Base-by-base conservation (phyloP, 1,140 invertebrate genomes). In the Camponotus pennsylvanicus region DNA sequence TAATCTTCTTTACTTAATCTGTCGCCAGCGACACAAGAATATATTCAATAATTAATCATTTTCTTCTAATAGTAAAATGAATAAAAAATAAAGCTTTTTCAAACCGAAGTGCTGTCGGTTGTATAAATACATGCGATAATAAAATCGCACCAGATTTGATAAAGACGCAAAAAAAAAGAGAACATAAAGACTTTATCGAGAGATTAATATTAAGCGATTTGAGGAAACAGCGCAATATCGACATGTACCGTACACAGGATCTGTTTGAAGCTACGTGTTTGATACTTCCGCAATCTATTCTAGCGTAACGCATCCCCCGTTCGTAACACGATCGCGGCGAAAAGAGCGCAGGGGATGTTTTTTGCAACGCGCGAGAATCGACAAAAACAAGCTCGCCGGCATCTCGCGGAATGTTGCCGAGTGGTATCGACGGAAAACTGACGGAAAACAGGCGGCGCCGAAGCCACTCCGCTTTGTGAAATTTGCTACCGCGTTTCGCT, bases 401-500 rank as follows among this genome's bases (percentile, higher is more conserved):
- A 45, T 42, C 52, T 61, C 79, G 42, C 67, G 37, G 40, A 73
- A 75, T 42, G 59, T 37, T 80, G 27, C 34, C 13, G 18, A 32
- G 52, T 45, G 79, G 52, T 18, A 83, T 37, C 8, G 27, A 61
- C 27, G 55, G 40, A 49, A 18, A 82, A 73, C 18, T 27, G 69
- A 34, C 40, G 27, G 27, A 27, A 27, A 27, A 27, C 45, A 71
- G 3, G 3, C 59, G 32, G 57, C 13, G 52, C n/a, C 18, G 15
- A 11, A 71, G 45, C 49, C 27, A 34, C 55, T 40, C 8, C 32
- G 64, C 79, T 83, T 83, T 83, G 69, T 75, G 79, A 83, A 83
- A 83, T 37, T 61, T 2, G 69, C 55, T 73, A 83, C 55, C 40
- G 34, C 15, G 7, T 7, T 34, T 32, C 32, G 15, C 18, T 27